These are phyloP conservation scores for Drosophila barbarae DNA, from an alignment of 2,888 invertebrate species.

Conservation along the genomic window DNA sequence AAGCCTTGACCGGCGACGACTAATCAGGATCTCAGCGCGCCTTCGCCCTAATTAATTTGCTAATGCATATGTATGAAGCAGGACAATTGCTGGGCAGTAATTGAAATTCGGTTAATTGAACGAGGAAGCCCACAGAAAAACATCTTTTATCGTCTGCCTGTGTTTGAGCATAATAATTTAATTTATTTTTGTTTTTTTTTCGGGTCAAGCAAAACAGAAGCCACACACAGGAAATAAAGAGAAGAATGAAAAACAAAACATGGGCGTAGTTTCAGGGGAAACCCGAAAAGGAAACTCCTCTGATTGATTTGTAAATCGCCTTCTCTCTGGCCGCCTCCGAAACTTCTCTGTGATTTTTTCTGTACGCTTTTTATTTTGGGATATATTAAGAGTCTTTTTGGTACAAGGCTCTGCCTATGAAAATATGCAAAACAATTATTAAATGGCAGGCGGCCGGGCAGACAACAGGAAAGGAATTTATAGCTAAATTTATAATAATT, in stretches of 20 bases:
- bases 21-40: constrained; percentile 43
- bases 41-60: constrained; percentile 59
- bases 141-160: constrained; percentile 50
- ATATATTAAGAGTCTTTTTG: background rate
- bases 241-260: constrained; percentile 23
- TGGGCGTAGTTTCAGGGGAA: constrained; percentile 7
- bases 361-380: background rate
- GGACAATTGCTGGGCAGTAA: constrained; percentile 43
- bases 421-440: constrained; percentile 41
- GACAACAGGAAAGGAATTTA: background rate
- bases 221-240: constrained; percentile 39
- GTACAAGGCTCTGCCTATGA: background rate
- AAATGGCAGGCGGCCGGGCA: background rate
- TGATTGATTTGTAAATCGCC: constrained; percentile 14
- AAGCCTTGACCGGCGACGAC: constrained; percentile 40
- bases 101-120: constrained; percentile 62
- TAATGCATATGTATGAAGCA: constrained; percentile 50
- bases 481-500: background rate
- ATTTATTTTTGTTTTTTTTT: constrained; percentile 54
- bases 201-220: constrained; percentile 53
- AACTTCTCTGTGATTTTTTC: constrained; percentile 5
- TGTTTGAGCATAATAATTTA: constrained; percentile 53
- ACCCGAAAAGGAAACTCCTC: background rate
- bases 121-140: constrained; percentile 26
- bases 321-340: constrained; percentile 11